Conservation (phyloP, 2,888 invertebrate genomes). For the Drosophila meridionalis region DNA sequence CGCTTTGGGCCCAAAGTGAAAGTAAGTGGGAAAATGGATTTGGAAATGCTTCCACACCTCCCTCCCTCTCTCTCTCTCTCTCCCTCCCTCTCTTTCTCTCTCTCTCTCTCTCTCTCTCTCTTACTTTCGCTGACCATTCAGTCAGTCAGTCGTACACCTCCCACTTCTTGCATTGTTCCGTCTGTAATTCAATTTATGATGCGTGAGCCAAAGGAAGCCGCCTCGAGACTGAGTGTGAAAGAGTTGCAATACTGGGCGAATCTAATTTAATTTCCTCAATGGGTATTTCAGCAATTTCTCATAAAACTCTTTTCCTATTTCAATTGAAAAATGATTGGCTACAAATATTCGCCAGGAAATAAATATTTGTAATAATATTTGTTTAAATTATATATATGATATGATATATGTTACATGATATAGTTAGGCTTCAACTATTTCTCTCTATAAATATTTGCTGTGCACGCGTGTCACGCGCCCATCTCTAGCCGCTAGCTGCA, state of each 20-base stretch:
- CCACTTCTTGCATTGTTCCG: constrained; percentile 16
- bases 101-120: no score
- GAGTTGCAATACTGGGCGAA: neutral
- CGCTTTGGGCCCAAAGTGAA: constrained; percentile 57
- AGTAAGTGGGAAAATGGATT: constrained; percentile 47
- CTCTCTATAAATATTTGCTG: neutral
- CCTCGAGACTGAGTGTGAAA: neutral
- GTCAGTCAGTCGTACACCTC: constrained; percentile 17
- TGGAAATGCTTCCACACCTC: constrained; percentile 35
- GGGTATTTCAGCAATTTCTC: constrained; percentile 17
- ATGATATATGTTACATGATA: neutral
- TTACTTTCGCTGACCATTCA: constrained; percentile 15
- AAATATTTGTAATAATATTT: neutral
- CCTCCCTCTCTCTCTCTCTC: neutral
- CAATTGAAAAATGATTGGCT: constrained; percentile 9
- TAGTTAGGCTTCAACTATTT: neutral
- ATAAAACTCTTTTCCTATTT: constrained; percentile 28
- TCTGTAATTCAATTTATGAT: constrained; percentile 39
- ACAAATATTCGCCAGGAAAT: constrained; percentile 14
- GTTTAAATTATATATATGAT: neutral
- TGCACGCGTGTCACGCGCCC: constrained; percentile 39
- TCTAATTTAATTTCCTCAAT: constrained; percentile 32
- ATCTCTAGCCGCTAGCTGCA: constrained; percentile 21
- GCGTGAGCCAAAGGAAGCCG: constrained; percentile 25
- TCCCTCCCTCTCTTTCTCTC: no score